Conservation (phyloP, 2,888 invertebrate species). For the Deilephila elpenor region DNA sequence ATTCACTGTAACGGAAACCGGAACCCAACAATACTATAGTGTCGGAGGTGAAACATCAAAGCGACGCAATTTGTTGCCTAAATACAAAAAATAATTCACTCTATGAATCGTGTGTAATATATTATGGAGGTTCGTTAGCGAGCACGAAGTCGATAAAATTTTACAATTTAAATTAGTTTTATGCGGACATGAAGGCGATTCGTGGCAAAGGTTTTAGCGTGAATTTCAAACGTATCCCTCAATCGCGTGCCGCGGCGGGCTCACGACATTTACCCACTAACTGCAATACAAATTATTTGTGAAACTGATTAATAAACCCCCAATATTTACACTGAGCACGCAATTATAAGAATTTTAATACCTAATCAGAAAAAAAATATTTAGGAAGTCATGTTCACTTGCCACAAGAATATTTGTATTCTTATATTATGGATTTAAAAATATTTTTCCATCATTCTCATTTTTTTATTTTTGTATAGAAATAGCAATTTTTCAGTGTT, state of each 20-base stretch:
- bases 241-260: constrained; percentile 1
- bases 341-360: neutral
- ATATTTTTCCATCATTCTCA: too few species aligned
- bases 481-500: too few species aligned
- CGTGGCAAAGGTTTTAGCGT: constrained; percentile 40
- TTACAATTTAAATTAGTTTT: constrained; percentile 31
- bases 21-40: constrained; percentile 40
- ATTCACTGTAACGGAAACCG: constrained; percentile 49
- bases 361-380: neutral
- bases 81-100: neutral
- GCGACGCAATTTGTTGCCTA: constrained; percentile 32
- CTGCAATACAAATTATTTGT: neutral
- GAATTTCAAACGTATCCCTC: constrained; percentile 34
- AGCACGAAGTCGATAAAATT: constrained; percentile 11
- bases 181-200: constrained; percentile 6
- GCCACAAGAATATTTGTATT: too few species aligned
- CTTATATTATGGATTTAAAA: too few species aligned
- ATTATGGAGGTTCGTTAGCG: neutral
- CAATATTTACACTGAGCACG: neutral
- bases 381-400: too few species aligned
- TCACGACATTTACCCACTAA: constrained; percentile 14
- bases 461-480: too few species aligned
- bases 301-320: constrained; percentile 4
- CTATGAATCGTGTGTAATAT: neutral
- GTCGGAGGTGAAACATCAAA: constrained; percentile 41